Base-by-base conservation (phyloP, 2,113 vertebrate species). In the Leiothrix lutea region DNA sequence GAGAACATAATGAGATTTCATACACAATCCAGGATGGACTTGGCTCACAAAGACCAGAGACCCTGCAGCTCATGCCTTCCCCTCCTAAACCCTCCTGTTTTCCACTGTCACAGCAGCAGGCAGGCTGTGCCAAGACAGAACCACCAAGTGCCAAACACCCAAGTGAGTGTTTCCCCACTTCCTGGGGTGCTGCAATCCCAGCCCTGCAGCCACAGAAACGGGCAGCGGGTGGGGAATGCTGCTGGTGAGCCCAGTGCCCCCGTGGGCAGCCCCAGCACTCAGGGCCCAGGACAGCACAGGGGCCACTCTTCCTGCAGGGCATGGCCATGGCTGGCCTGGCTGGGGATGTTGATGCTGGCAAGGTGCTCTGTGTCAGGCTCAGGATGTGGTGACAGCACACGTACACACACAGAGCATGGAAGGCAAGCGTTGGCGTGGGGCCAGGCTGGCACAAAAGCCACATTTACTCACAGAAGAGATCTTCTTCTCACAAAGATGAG, bases 371-470 rank as follows among this genome's bases (percentile, higher is more conserved):
- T 85, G 94, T 56, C 71, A 15, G 75, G 88, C 48, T 83, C 92
- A 94, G 90, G 88, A 92, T 84, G 88, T 88, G 88, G 88, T 90
- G 57, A 35, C 90, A 60, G 85, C 14, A 45, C 80, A 57, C 3
- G 0, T 22, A 47, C 8, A 25, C 20, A 35, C 20, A 35, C 0
- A 0, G 1, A 3, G 88, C 57, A 28, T 40, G 64, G 58, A 96
- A 92, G 50, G 58, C 57, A 75, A 67, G 36, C 19, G 8, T 18
- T 87, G 89, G 62, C 17, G 1, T 2, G 4, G 18, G 75, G 71
- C 89, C 90, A 91, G 61, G 62, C 82, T 7, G 8, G 71, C 25
- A 86, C 3, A 33, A 83, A 62, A 89, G 78, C 51, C 10, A 1
- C 38, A 2, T 75, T 95, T 86, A 31, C 31, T 44, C 80, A 62